phyloP scores from a whole-genome alignment of 2,888 invertebrate species.

The Lasius fuliginosus region DNA sequence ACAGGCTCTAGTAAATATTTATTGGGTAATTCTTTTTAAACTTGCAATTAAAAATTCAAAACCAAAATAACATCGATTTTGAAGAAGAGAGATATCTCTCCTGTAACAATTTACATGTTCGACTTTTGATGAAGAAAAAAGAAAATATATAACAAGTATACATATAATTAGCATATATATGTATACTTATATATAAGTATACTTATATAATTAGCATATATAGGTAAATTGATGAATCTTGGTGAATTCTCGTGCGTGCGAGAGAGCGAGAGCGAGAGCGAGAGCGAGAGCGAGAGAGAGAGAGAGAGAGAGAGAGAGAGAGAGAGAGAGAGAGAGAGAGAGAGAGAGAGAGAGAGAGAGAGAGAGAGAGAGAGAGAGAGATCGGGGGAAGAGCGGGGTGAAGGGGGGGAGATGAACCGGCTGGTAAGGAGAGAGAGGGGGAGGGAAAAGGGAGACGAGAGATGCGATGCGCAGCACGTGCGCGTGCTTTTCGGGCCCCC shows the following conservation, averaged over 20 bases:
- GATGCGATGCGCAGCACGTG: constrained; percentile 53
- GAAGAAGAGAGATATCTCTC: background rate
- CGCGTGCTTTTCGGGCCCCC: constrained; percentile 54
- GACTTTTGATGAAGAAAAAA: too few relatives aligned
- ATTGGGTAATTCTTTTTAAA: background rate
- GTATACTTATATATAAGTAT: too few relatives aligned
- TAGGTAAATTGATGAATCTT: background rate
- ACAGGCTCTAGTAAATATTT: background rate
- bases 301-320: background rate
- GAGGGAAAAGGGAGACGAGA: background rate
- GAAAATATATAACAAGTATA: background rate
- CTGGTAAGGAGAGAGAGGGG: background rate
- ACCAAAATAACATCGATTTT: background rate
- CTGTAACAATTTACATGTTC: background rate
- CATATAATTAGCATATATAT: background rate
- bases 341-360: background rate
- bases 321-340: too few relatives aligned
- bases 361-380: too few relatives aligned
- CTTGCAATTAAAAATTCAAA: background rate
- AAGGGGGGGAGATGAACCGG: background rate
- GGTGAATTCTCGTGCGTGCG: background rate
- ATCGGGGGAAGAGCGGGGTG: background rate
- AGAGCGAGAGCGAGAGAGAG: too few relatives aligned
- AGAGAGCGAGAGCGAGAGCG: too few relatives aligned
- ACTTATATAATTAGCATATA: too few relatives aligned